Evolutionary conservation across 2,113 vertebrate genomes (phyloP), one percentile per base, ranked within the genome.

Genomic region (Neolamprologus sp.): DNA sequence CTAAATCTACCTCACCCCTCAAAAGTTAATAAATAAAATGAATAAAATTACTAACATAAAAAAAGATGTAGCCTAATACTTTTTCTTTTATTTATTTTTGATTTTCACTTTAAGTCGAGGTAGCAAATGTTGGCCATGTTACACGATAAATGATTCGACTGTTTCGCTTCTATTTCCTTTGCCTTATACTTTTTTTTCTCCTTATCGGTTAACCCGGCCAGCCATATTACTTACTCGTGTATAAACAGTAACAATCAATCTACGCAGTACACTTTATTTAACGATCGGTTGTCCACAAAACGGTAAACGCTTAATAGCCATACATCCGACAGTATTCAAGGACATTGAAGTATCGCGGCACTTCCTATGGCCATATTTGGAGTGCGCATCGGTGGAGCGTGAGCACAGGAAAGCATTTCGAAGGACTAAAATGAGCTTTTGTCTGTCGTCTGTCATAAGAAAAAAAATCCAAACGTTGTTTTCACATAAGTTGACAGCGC

Each of bases 321-420:
- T 13, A 82, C 89, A 68, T 87, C 93, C 93, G 68, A 95, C 93
- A 49, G 30, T n/a, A 19, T 5, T 65, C 5, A 9, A 47, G 87
- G 81, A 4, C 90, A 33, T n/a, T 93, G 84, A 93, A 95, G 92
- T 88, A 7, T 30, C 55, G 28, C 51, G 9, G 82, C 88, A 90
- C 96, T 96, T 97, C 96, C 96, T 89, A 45, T 96, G 94, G 63
- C 96, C 96, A 97, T 97, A 96, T 97, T 94, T 94, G 95, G 95
- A 96, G 42, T 14, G 87, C 60, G 88, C 84, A 87, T 90, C 89
- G 80, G 90, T 53, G 83, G 88, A 19, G 94, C 92, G 87, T 88
- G 91, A 93, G 93, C 88, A 65, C 83, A 71, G 88, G 87, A 88
- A 90, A 92, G 89, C 94, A 80, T 90, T 91, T 95, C 81, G 33